Base-by-base conservation (phyloP, 2,888 invertebrate species). In the Protula sp. region DNA sequence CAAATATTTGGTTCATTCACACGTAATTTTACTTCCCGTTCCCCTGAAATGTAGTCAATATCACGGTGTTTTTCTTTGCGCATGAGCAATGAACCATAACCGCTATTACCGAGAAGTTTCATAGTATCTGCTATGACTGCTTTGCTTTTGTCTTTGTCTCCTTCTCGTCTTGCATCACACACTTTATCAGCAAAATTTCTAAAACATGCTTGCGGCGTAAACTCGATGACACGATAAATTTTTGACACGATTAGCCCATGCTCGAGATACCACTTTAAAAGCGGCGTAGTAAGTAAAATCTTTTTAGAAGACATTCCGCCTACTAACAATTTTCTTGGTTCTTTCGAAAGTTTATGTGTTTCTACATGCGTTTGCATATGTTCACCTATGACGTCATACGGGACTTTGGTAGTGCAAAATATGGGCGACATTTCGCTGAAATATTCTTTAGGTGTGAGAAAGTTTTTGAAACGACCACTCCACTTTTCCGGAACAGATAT, bases 21-120 rank as follows among this genome's bases (percentile, higher is more conserved):
- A 14, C 5, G 28, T 27, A 53, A 9, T 28, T 24, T 27, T 4
- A 24, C 22, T 9, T 4, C 9, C 28, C 4, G 9, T 3, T 24
- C 26, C 22, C 53, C 26, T 29, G 9, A 9, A 27, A 53, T 4
- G 29, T 53, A 53, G 26, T 4, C 5, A 5, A 27, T 24, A 4
- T 53, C 9, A 5, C 29, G 9, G 22, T 26, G 28, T 22, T 29
- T 24, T 9, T 27, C 28, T 14, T 27, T 28, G 9, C 68, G 63
- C 63, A 66, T 66, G 31, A 70, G 61, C 26, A 63, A 57, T 3
- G 63, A 63, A 2, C 69, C 67, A 24, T 67, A 70, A 1, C 57
- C 50, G 3, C 55, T 54, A 54, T 67, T 65, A 0, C 65, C 58
- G 48, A 55, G 29, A 2, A 62, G 28, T 58, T 67, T 67, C 9